Evolutionary conservation across 1,140 invertebrate genomes (phyloP), one percentile per base, ranked within the genome.

Genomic region (Drosophila funebris): DNA sequence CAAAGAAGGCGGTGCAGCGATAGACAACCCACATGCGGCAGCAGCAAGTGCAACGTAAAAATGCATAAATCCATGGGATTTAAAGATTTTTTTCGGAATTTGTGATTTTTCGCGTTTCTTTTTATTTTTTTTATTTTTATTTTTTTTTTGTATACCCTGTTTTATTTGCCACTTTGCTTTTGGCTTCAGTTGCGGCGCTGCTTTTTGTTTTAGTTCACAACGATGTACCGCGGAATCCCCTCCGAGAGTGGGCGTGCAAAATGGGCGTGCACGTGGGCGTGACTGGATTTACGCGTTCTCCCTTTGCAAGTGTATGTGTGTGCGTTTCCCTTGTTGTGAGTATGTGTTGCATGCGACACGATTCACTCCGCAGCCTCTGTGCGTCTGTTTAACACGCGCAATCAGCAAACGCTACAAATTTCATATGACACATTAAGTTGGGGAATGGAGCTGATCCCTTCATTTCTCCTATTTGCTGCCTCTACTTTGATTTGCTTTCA

Each of bases 381-480:
- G n/a, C 18, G 73, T 33, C 82, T 85, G 62, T 72, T 87, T 87
- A 87, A 82, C 83, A 87, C 82, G 60, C 78, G 82, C 83, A 87
- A 87, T 87, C 82, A 87, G 82, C 83, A 78, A 64, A 46, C 78
- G 82, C 83, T 78, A 87, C 82, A 87, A 87, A 87, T 87, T 87
- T 87, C 73, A 87, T 87, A 87, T 87, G 82, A 88, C 78, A 87
- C 88, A 88, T 87, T 87, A 88, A 87, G 82, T 88, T 87, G 82
- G 29, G 54, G 39, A 16, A 18, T 16, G 44, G 44, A 29, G 7
- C 48, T 18, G 14, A n/a, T 52, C 56, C 11, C 27, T 37, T 39
- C 39, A n/a, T 41, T 5, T n/a, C n/a, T 36, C 53, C 44, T 36
- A 2, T 18, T 44, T 50, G 5, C 64, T 31, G 56, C 44, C 16